phyloP scores from a whole-genome alignment of 2,113 vertebrate species.

The Nothobranchius kuhntae region DNA sequence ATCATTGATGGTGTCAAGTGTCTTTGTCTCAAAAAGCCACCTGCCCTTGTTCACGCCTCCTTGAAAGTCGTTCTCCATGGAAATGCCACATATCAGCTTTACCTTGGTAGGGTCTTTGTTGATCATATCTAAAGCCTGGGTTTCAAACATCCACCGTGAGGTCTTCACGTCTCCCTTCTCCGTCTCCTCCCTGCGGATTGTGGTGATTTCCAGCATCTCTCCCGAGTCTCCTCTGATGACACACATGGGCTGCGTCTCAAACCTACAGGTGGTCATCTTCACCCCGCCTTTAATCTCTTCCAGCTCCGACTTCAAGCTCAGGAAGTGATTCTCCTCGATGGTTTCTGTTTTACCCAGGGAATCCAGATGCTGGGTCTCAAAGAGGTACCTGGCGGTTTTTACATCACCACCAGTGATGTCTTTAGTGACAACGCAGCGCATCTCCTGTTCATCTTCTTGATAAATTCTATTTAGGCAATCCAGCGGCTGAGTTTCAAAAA shows the following conservation, averaged over 20 bases:
- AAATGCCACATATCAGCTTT: slow-evolving; percentile 84
- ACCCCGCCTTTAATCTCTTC: slow-evolving; percentile 86
- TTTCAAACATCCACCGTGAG: slow-evolving; percentile 87
- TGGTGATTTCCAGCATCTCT: slow-evolving; percentile 87
- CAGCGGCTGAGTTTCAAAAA: slow-evolving; percentile 86
- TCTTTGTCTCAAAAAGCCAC: slow-evolving; percentile 88
- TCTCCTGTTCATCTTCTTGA: slow-evolving; percentile 72
- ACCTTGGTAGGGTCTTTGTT: slow-evolving; percentile 82
- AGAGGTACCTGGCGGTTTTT: slow-evolving; percentile 85
- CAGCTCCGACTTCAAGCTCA: slow-evolving; percentile 85
- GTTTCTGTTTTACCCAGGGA: slow-evolving; percentile 81
- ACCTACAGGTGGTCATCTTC: slow-evolving; percentile 85
- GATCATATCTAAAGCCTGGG: slow-evolving; percentile 84
- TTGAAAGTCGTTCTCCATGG: slow-evolving; percentile 82
- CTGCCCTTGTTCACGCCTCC: slow-evolving; percentile 81
- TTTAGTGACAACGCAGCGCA: slow-evolving; percentile 40
- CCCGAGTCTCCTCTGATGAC: slow-evolving; percentile 85
- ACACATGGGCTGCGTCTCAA: slow-evolving; percentile 86
- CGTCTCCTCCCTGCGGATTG: slow-evolving; percentile 83
- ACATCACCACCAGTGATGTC: slow-evolving; percentile 84
- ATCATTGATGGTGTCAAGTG: slow-evolving; percentile 86
- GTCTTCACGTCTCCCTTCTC: slow-evolving; percentile 86
- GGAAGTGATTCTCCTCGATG: slow-evolving; percentile 82
- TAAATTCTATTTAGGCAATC: slow-evolving; percentile 84
- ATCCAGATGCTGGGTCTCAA: slow-evolving; percentile 87